Base-by-base conservation (phyloP, 2,888 invertebrate genomes). In the Ellobium chinense region DNA sequence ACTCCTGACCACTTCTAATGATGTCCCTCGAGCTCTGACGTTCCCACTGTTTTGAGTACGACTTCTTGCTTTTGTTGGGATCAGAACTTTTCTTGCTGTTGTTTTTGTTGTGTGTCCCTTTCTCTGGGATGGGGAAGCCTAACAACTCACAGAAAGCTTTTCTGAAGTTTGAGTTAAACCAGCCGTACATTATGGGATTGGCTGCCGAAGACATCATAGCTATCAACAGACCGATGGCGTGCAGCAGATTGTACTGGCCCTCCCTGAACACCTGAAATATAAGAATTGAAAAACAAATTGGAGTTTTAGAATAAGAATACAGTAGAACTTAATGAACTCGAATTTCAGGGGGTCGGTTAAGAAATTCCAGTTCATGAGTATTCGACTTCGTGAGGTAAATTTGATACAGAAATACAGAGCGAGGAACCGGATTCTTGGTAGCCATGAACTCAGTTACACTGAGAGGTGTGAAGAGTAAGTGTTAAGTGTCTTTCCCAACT, bases 181-280 rank as follows among this genome's bases (percentile, higher is more conserved):
- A 90, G 5, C 91, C 91, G 75, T 91, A 91, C 31, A 91, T 82
- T 9, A 91, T 83, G 0, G 91, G 91, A 81, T 91, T 91, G 24
- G 88, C 68, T 60, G 87, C 89, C 1, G 90, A 89, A 0, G 91
- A 90, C 39, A 85, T 84, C 90, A 91, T 91, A 34, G 91, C 91
- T 21, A 89, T 83, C 0, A 91, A 79, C 21, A 91, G 88, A 62
- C 90, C 88, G 27, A 89, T 85, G 18, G 90, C 89, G 83, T 89
- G 90, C 5, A 86, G 85, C 36, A 93, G 86, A 88, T 93, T 93
- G 72, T 94, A 90, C 72, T 88, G 84, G 68, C 83, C 84, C 81
- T 81, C 81, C 14, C 62, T 29, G 46, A 81, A 90, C 2, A 91
- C 77, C 18, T 72, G 78, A 46, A 46, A 46, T 46, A 46, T 46